Evolutionary conservation across 2,888 invertebrate genomes (phyloP), one percentile per base, ranked within the genome.

Genomic region (Volucella bombylans): DNA sequence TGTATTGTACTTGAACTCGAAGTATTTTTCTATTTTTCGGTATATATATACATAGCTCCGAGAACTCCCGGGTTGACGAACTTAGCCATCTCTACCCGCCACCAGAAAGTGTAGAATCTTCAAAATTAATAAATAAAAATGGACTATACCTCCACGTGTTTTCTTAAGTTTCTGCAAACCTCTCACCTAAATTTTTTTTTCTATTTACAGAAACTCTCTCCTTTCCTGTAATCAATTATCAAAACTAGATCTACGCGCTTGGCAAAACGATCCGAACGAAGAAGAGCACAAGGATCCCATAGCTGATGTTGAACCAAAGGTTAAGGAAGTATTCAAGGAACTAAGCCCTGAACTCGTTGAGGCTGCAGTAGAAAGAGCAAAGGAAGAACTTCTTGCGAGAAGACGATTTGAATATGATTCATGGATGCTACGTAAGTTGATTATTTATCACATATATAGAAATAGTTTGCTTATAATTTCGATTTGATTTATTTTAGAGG

Each of bases 371-470:
- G 94, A 95, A 86, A 96, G 95, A 88, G 97, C 97, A 0, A 96
- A 96, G 89, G 94, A 94, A 76, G 95, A 96, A 87, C 93, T 97
- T 89, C 93, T 95, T 23, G 94, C 94, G 47, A 93, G 97, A 73
- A 95, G 96, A 89, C 95, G 95, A 87, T 93, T 96, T 87, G 97
- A 97, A 89, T 97, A 96, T 89, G 94, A 96, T 92, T 93, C 96
- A 23, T 97, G 96, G 96, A 93, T 95, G 86, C 90, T 93, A 87
- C 93, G 96, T 96, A 91, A 93, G 94, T 93, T 38, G 47, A 6
- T 31, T 6, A 6, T 31, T 31, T 1, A 12, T 12, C 0, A 38
- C 38, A 43, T 39, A 31, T 15, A 31, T 15, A 18, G 11, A 39
- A 55, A 39, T 38, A 4, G 12, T 39, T 6, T 23, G 31, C n/a